These are phyloP conservation scores for Stictocephala bisonia DNA, from an alignment of 2,888 invertebrate species.

Conservation along the genomic window DNA sequence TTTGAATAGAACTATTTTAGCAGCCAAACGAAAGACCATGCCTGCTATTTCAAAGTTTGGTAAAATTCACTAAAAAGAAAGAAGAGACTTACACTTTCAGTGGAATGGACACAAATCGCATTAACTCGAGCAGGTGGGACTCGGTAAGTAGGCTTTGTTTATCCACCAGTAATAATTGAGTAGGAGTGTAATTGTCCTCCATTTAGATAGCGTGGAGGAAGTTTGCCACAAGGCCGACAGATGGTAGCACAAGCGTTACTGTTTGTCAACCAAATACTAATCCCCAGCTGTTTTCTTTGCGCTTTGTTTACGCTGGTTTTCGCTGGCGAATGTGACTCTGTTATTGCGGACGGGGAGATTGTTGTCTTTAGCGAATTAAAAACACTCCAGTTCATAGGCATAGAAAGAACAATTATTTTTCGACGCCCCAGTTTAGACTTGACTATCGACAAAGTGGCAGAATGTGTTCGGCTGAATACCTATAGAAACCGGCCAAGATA, in stretches of 20 bases:
- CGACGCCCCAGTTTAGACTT: too few relatives aligned
- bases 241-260: background rate
- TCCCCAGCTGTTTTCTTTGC: constrained; percentile 27
- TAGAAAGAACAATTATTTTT: constrained; percentile 8
- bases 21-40: too few relatives aligned
- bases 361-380: constrained; percentile 32
- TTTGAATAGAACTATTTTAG: too few relatives aligned
- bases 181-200: background rate
- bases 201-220: background rate
- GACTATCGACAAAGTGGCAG: too few relatives aligned
- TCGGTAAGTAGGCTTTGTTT: constrained; percentile 39
- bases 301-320: background rate
- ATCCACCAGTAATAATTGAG: constrained; percentile 31
- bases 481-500: too few relatives aligned
- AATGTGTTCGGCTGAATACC: too few relatives aligned
- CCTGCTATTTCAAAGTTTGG: background rate
- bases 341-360: background rate
- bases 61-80: background rate
- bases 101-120: constrained; percentile 24
- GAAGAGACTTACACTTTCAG: constrained; percentile 15
- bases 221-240: background rate
- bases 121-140: constrained; percentile 31
- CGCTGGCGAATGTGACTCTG: background rate
- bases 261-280: constrained; percentile 4
- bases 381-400: constrained; percentile 2